Conservation (phyloP, 2,888 invertebrate species). For the Chloroclysta siterata region DNA sequence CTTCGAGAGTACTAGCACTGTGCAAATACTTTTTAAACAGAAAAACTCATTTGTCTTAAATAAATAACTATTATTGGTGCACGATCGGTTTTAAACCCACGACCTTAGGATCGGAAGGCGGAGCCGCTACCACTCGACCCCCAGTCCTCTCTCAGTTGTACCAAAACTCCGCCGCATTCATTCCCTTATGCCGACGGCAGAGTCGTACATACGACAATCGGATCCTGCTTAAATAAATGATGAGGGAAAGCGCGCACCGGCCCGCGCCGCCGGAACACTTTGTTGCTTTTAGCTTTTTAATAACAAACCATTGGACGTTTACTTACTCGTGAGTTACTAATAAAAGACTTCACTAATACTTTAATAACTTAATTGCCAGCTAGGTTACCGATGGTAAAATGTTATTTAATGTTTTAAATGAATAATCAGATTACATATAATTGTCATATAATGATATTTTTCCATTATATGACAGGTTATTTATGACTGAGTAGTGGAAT, state of each 20-base stretch:
- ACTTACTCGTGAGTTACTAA: constrained; percentile 13
- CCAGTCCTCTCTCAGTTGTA: neutral
- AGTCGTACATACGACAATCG: constrained; percentile 71
- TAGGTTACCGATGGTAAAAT: neutral
- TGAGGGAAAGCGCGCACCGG: constrained; percentile 73
- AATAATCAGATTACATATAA: too few species aligned
- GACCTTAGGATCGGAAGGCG: too few species aligned
- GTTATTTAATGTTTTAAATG: too few species aligned
- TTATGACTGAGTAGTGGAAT: too few species aligned
- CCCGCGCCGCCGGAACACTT: constrained; percentile 42
- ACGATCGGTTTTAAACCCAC: too few species aligned
- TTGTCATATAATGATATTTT: too few species aligned
- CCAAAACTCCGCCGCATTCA: neutral
- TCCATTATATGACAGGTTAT: too few species aligned
- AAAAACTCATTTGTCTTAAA: too few species aligned
- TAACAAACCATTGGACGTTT: constrained; percentile 48
- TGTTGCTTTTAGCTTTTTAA: constrained; percentile 63
- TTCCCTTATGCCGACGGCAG: neutral
- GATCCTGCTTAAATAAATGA: constrained; percentile 80
- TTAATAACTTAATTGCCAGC: neutral
- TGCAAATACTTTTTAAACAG: too few species aligned
- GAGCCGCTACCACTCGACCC: too few species aligned
- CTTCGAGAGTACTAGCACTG: too few species aligned
- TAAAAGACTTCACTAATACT: constrained; percentile 5
- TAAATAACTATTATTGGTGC: too few species aligned